Base-by-base conservation (phyloP, 2,888 invertebrate genomes). In the Troilus luridus region DNA sequence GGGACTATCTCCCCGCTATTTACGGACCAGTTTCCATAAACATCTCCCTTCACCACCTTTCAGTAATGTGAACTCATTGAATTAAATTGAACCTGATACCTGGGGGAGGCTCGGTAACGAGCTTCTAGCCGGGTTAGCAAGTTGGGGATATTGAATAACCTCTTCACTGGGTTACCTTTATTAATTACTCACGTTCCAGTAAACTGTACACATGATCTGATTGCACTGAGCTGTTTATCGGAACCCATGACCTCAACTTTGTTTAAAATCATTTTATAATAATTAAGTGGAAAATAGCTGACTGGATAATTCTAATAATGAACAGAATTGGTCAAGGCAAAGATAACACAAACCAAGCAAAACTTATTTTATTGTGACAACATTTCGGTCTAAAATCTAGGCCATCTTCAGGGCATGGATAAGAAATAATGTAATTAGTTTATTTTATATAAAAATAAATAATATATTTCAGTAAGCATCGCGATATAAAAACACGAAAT, bases 31-130 rank as follows among this genome's bases (percentile, higher is more conserved):
- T 56, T 85, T n/a, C 85, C 56, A 85, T 85, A 85, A 85, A 85
- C 85, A 85, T 85, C 85, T 58, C 85, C 85, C 85, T 85, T 56
- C 56, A 56, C 56, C 56, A 85, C 85, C 56, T 85, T 58, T 56
- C 56, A n/a, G 56, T 85, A 58, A 85, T 58, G 85, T 54, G 85
- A 85, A 56, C 85, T 85, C 85, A 85, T 85, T 85, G 85, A 85
- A 85, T 85, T 85, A 85, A 85, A 58, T 56, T 56, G 85, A 85
- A 85, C 11, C 56, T 14, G 85, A 85, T 85, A 54, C 56, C 56
- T n/a, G 12, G 9, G 56, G 56, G 41, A 5, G n/a, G 56, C n/a
- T 56, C 3, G 56, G 56, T 85, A 85, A 85, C 56, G 85, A 85
- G 85, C 56, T 85, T 85, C 41, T 56, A 58, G 85, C 56, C n/a